Percentiles rank a stretch among this genome's conserved stretches.
Evolutionary conservation across 2,113 vertebrate species (phyloP).

Genomic region (Haplochromis vanheusdeni): DNA sequence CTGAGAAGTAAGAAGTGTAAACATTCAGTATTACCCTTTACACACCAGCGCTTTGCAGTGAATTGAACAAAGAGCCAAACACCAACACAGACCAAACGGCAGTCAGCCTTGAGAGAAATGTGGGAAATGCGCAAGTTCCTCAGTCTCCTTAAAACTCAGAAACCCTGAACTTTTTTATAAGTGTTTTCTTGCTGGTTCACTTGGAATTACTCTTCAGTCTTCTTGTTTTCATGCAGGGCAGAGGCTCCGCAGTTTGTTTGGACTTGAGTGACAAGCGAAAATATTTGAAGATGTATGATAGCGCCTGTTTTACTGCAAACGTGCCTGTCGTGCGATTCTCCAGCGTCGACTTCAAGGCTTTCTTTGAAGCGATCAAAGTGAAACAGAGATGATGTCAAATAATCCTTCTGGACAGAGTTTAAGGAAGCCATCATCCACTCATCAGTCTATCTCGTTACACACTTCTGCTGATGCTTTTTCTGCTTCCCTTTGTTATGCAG

Average conservation of each 20-base stretch:
- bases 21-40: background rate
- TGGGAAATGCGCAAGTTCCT: background rate
- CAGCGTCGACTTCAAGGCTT: slow-evolving; percentile 16
- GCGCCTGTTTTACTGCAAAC: background rate
- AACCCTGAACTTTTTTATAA: background rate
- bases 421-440: background rate
- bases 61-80: background rate
- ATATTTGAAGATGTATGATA: background rate
- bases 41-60: background rate
- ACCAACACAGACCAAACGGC: background rate
- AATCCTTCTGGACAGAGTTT: slow-evolving; percentile 7
- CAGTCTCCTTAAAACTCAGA: background rate
- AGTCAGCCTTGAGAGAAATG: background rate
- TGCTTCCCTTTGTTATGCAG: background rate
- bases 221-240: background rate
- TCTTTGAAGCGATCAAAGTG: slow-evolving; percentile 48
- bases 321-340: background rate
- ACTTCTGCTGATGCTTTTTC: background rate
- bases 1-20: background rate
- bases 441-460: background rate
- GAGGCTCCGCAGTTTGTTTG: background rate
- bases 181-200: background rate
- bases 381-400: slow-evolving; percentile 19
- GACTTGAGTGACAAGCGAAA: slow-evolving; percentile 7
- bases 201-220: background rate